Base-by-base conservation (phyloP, 1,140 invertebrate species). In the Venturia canescens region DNA sequence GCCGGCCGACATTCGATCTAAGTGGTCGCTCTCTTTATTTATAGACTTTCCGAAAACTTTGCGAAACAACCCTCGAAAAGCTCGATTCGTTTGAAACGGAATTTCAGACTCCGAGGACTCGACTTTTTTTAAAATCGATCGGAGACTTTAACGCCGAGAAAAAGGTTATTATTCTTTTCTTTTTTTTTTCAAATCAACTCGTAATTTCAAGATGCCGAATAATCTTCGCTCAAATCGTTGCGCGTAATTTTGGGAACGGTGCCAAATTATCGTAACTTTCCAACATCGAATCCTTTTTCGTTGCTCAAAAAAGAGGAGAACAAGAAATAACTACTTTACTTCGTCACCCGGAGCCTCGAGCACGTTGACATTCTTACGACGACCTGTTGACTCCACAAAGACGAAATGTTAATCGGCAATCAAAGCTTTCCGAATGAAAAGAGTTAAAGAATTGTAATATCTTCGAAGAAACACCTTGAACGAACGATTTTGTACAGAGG, bases 1-100 rank as follows among this genome's bases (percentile, higher is more conserved):
- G 87, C 83, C 88, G 88, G 87, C 90, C 89, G 91, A 92, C 90
- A 92, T 89, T 87, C 88, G 91, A 92, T 92, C 90, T 90, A 90
- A 90, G 88, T 88, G 85, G 86, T 85, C 71, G 80, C 44, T 48
- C 23, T 69, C 70, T 76, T 81, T 91, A 91, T 91, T 91, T 88
- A 89, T 91, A 91, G 90, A 89, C 81, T 89, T 89, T 88, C 89
- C 90, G 85, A 90, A 69, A 90, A 89, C 83, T 89, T 89, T 89
- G 86, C 86, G 83, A 87, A 88, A 88, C 81, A 83, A 80, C 79
- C 74, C 76, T 38, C 44, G 34, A n/a, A 27, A 27, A 60, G 11
- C 15, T 13, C n/a, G n/a, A 53, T n/a, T 53, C 50, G 50, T 53
- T 53, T 7, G 1, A n/a, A 11, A n/a, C 50, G 50, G 29, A 67